These are phyloP conservation scores for Phainopepla nitens DNA, from an alignment of 2,113 vertebrate genomes.

Conservation along the genomic window DNA sequence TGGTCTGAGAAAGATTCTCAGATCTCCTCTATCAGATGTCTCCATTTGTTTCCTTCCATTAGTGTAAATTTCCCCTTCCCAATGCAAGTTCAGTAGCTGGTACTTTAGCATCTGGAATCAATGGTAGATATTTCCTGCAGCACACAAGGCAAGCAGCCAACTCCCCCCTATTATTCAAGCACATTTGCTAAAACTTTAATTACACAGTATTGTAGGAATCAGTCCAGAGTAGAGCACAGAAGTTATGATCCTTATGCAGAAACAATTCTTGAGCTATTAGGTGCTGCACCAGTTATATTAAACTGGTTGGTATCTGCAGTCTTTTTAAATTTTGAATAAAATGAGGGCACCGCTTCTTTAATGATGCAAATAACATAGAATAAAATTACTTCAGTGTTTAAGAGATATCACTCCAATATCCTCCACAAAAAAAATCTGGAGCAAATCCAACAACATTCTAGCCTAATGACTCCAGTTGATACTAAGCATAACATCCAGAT, in stretches of 20 bases:
- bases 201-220: neutral
- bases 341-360: neutral
- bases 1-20: conserved; percentile 9
- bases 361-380: neutral
- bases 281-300: neutral
- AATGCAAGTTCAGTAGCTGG: conserved; percentile 44
- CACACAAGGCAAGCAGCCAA: conserved; percentile 37
- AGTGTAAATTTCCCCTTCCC: conserved; percentile 61
- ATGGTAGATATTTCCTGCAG: conserved; percentile 57
- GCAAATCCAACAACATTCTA: neutral
- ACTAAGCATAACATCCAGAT: neutral
- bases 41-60: conserved; percentile 66
- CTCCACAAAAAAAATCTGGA: neutral
- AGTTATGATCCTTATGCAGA: neutral
- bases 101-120: conserved; percentile 53
- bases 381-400: neutral
- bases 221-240: neutral
- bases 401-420: neutral
- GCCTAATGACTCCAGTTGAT: neutral
- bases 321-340: neutral
- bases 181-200: conserved; percentile 18
- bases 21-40: conserved; percentile 53
- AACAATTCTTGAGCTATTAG: neutral
- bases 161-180: conserved; percentile 16
- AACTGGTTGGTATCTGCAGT: neutral